Base-by-base conservation (phyloP, 2,797 vertebrate genomes). In the Pempheris klunzingeri region DNA sequence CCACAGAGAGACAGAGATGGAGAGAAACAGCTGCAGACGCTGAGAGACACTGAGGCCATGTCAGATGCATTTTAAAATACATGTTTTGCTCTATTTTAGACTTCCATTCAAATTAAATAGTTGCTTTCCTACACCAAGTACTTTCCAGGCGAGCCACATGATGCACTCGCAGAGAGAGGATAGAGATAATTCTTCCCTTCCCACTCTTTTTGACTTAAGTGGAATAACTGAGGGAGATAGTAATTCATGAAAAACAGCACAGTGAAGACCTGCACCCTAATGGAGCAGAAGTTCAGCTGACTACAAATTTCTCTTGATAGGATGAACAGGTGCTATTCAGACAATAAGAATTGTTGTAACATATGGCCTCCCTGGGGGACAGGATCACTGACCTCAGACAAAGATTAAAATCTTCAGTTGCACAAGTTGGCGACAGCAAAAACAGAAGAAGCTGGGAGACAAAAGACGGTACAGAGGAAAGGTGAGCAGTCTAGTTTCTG, bases 31-130 rank as follows among this genome's bases (percentile, higher is more conserved):
- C 47, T 6, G 24, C 18, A 55, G 70, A 63, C 26, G 24, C 7
- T 55, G 15, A 69, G 17, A 71, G 18, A 38, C 11, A 69, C 57
- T 22, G 15, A 66, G 41, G 24, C 30, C 7, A 28, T 11, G 36
- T 11, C 26, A 26, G 34, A 59, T 41, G 24, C 17, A 30, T 55
- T 66, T 46, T 74, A 22, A 71, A 77, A 32, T 34, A 39, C 22
- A 36, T 64, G 17, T 15, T 22, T 54, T 58, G 2, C 4, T 18
- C 5, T 11, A 28, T 38, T 72, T 53, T 50, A 41, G 28, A 61
- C 44, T 38, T 54, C 4, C 1, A 52, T 52, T 64, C 9, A 53
- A 66, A 30, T 44, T 1, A 44, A 60, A 71, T 14, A 28, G n/a
- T 4, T 53, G 59, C 28, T 64, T 68, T 60, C 18, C 14, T 18